Evolutionary conservation across 2,797 vertebrate species (phyloP).

Genomic region (Tapera naevia): DNA sequence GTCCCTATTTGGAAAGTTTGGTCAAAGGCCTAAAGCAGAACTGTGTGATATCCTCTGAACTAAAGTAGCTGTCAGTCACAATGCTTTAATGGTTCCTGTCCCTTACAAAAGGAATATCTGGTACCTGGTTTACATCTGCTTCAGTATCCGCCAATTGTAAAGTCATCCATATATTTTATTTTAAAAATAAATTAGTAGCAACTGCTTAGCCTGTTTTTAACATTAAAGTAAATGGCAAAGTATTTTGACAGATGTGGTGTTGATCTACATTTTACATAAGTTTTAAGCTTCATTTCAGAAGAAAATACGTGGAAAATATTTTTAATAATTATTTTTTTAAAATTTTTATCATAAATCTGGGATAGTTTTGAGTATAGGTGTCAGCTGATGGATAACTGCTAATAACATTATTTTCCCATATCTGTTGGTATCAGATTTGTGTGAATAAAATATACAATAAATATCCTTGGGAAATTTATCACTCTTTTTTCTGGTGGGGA

Average conservation of each 20-base stretch:
- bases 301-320: slow-evolving; percentile 31
- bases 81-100: not conserved
- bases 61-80: not conserved
- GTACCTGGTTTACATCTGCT: not conserved
- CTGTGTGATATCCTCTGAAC: not conserved
- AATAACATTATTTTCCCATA: slow-evolving; percentile 3
- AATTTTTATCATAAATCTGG: slow-evolving; percentile 6
- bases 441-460: slow-evolving; percentile 11
- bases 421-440: slow-evolving; percentile 7
- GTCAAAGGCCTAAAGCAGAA: not conserved
- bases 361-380: slow-evolving; percentile 44
- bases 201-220: slow-evolving; percentile 42
- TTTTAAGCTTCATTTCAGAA: slow-evolving; percentile 38
- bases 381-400: slow-evolving; percentile 44
- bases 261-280: slow-evolving; percentile 25
- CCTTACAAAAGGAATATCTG: not conserved
- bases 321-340: not conserved
- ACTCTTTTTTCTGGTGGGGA: not conserved
- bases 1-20: not conserved
- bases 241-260: slow-evolving; percentile 41
- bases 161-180: not conserved
- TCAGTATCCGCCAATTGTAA: not conserved
- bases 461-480: not conserved
- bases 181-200: slow-evolving; percentile 5
- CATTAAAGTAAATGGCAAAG: slow-evolving; percentile 17